Conservation (phyloP, 2,113 vertebrate species). For the Pelmatolapia mariae region DNA sequence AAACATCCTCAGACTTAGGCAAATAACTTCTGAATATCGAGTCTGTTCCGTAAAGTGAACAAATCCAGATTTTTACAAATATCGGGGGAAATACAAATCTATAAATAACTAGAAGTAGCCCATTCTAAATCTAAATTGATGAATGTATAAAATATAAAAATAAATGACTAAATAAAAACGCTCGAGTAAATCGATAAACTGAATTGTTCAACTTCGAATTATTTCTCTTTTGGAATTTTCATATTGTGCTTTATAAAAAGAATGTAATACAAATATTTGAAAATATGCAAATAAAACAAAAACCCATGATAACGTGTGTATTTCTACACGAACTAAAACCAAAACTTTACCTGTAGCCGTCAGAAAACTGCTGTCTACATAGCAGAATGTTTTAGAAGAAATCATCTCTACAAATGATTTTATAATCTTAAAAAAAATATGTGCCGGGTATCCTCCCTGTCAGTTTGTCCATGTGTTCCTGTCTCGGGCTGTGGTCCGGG, state of each 20-base stretch:
- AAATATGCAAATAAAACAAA: neutral
- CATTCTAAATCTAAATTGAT: neutral
- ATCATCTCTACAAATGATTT: neutral
- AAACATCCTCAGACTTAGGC: neutral
- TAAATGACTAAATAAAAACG: neutral
- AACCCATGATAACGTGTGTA: neutral
- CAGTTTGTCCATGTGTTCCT: neutral
- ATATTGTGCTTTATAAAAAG: neutral
- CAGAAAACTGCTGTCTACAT: neutral
- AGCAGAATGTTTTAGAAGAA: neutral
- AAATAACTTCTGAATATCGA: neutral
- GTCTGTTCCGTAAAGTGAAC: neutral
- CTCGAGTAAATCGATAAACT: neutral
- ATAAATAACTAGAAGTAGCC: neutral
- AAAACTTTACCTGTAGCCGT: neutral
- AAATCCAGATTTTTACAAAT: neutral
- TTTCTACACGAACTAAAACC: neutral
- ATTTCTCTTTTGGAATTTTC: neutral
- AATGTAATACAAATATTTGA: neutral
- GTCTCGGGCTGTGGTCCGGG: neutral
- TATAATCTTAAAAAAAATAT: neutral
- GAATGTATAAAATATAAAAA: neutral
- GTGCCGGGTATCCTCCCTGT: neutral
- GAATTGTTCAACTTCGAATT: neutral
- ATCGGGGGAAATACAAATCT: rapidly evolving